Base-by-base conservation (phyloP, 2,797 vertebrate species). In the Amphiprion clarkii region DNA sequence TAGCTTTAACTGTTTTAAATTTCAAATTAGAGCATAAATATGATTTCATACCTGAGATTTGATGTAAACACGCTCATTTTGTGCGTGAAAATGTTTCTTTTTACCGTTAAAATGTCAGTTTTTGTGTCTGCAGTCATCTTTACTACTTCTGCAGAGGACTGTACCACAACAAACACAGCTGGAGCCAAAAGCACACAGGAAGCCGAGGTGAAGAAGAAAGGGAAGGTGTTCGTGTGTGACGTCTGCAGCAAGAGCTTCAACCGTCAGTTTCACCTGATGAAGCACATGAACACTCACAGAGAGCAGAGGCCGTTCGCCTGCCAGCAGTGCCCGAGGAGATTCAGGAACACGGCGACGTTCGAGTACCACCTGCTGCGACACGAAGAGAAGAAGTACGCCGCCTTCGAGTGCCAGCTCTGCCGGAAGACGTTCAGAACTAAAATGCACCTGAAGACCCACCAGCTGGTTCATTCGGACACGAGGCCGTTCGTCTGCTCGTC, bases 321-420 rank as follows among this genome's bases (percentile, higher is more conserved):
- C 51, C 25, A 49, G 44, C 92, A 88, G 73, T 93, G 91, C 58
- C 83, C 87, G 0, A 69, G 84, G 1, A 90, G 42, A 1, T 93
- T 93, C 86, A 81, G 84, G 64, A 78, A 60, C 0, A 9, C 61
- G 0, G 27, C 51, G 0, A 56, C 55, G 0, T 75, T 89, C 0
- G 89, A 91, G 85, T 1, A 71, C 2, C 93, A 93, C 78, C 64
- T 90, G 53, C 79, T 91, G 78, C 85, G 86, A 6, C 90, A 92
- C 31, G 80, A 92, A 48, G 89, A 93, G 81, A 88, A 49, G 71
- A 89, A 83, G 6, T 7, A 42, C 0, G 19, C 68, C 0, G 10
- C 57, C 13, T 89, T 89, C 62, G 29, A 8, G 42, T 94, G 93
- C 55, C 62, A 59, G 11, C 64, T 82, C 51, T 94, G 93, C 2